phyloP scores from a whole-genome alignment of 2,113 vertebrate genomes.

The Carlito syrichta region DNA sequence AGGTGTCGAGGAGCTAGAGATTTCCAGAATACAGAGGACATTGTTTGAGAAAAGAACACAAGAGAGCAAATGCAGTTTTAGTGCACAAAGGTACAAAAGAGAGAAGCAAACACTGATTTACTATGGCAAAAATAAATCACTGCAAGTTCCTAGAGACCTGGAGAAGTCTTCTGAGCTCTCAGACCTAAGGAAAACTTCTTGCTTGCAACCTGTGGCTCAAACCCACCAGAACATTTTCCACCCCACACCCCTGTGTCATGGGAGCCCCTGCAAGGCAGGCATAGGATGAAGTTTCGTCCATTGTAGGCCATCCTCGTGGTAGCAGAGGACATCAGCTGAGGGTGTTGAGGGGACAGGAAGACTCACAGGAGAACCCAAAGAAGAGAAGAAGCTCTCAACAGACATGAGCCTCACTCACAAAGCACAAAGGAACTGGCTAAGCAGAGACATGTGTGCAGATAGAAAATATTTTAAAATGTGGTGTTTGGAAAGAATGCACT shows the following conservation, averaged over 20 bases:
- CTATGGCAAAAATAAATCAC: not conserved
- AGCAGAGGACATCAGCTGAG: too few species aligned
- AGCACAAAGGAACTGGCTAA: not conserved
- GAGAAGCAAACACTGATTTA: not conserved
- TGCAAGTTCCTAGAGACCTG: not conserved
- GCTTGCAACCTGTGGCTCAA: not conserved
- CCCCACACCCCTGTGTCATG: not conserved
- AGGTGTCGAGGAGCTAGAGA: not conserved
- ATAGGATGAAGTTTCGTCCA: too few species aligned
- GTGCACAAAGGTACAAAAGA: not conserved
- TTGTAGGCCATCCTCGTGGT: not conserved
- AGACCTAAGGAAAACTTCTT: not conserved
- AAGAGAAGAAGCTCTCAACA: too few species aligned
- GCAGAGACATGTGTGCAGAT: not conserved
- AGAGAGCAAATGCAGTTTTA: not conserved
- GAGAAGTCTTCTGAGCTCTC: not conserved
- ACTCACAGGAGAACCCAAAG: too few species aligned
- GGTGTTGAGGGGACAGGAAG: fast-evolving
- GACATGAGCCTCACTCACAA: not conserved
- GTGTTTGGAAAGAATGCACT: not conserved
- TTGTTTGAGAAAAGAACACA: not conserved
- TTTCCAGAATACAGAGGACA: not conserved
- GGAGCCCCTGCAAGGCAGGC: not conserved
- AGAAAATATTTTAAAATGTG: not conserved
- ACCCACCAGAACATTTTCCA: not conserved